These are phyloP conservation scores for Silurus asotus DNA, from an alignment of 2,113 vertebrate species.

Conservation along the genomic window DNA sequence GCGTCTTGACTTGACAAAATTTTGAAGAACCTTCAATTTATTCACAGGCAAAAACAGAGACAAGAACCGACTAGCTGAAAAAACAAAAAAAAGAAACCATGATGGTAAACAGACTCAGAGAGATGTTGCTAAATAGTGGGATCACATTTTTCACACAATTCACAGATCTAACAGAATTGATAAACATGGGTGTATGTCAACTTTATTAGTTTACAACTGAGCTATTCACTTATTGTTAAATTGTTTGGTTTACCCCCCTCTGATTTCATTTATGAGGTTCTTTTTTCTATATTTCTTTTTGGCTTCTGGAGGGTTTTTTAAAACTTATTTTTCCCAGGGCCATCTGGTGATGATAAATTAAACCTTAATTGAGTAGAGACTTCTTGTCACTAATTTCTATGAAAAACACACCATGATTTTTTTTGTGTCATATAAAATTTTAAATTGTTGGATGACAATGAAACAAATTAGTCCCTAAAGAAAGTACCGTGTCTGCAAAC, in stretches of 20 bases:
- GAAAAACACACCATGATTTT: background rate
- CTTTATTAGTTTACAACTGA: background rate
- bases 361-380: background rate
- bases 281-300: background rate
- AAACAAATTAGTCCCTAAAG: too few species aligned
- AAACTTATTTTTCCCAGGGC: conserved; percentile 12
- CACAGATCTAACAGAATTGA: background rate
- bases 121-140: too few species aligned
- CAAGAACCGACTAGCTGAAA: too few species aligned
- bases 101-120: too few species aligned
- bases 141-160: too few species aligned
- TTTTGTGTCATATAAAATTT: background rate
- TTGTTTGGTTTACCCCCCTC: background rate
- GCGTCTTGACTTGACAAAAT: background rate
- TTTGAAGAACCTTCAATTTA: background rate
- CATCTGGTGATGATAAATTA: conserved; percentile 36
- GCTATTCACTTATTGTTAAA: background rate
- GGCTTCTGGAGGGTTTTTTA: conserved; percentile 19
- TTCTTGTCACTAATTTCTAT: conserved; percentile 12
- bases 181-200: background rate
- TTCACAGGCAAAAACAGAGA: background rate
- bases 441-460: too few species aligned
- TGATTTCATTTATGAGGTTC: background rate
- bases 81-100: too few species aligned
- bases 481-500: too few species aligned